These are phyloP conservation scores for Athene cunicularia DNA, from an alignment of 2,113 vertebrate species.

Conservation along the genomic window DNA sequence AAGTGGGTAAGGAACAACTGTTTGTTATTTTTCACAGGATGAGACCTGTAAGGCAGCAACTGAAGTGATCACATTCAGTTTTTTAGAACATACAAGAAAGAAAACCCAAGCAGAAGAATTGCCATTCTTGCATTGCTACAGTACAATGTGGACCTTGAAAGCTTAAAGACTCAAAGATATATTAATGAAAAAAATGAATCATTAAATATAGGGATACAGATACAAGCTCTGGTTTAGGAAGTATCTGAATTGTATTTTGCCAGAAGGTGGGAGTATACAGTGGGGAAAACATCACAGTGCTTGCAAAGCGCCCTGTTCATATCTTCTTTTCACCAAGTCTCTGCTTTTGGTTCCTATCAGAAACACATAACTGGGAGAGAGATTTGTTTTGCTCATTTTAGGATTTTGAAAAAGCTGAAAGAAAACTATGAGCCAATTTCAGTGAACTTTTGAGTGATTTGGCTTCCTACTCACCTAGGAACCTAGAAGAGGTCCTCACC, in stretches of 20 bases:
- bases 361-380: not conserved
- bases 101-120: not conserved
- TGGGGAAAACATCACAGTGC: not conserved
- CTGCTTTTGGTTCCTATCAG: not conserved
- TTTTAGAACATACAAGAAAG: not conserved
- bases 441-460: not conserved
- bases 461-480: not conserved
- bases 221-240: not conserved
- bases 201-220: not conserved
- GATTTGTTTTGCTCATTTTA: not conserved
- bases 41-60: not conserved
- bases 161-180: not conserved
- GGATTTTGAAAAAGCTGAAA: not conserved
- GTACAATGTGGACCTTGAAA: not conserved
- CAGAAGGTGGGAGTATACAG: not conserved
- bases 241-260: not conserved
- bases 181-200: accelerated
- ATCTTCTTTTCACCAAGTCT: not conserved
- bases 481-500: not conserved
- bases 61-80: not conserved
- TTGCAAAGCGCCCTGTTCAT: not conserved
- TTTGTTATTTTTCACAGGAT: not conserved
- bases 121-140: not conserved
- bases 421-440: not conserved
- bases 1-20: not conserved